A percentile compares a stretch with the other conserved stretches of the same genome.
phyloP scores from a whole-genome alignment of 2,797 vertebrate species.

The Enteromius argenteus region DNA sequence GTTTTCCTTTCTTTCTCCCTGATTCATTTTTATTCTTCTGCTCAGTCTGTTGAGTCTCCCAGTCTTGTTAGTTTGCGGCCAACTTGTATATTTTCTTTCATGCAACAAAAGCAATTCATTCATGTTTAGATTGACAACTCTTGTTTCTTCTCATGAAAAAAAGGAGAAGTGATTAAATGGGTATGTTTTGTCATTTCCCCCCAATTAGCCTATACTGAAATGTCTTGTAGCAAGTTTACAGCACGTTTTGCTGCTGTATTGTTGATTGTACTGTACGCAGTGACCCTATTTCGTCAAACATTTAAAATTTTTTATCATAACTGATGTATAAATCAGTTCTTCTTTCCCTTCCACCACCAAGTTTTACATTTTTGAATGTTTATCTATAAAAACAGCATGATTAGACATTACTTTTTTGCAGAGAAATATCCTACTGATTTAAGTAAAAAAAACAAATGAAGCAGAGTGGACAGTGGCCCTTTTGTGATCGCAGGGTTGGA shows the following conservation, averaged over 20 bases:
- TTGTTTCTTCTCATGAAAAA: constrained; percentile 20
- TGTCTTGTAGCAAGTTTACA: neutral
- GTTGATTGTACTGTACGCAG: neutral
- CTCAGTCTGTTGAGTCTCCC: neutral
- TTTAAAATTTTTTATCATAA: neutral
- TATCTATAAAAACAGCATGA: constrained; percentile 21
- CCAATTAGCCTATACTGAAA: neutral
- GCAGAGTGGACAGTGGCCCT: constrained; percentile 14
- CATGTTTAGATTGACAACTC: constrained; percentile 40
- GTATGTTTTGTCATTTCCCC: neutral
- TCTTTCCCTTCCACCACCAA: neutral
- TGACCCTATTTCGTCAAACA: neutral
- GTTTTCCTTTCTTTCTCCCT: constrained; percentile 30
- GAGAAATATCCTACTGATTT: constrained; percentile 29
- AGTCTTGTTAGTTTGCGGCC: constrained; percentile 21
- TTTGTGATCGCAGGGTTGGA: constrained; percentile 28
- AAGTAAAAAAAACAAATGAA: constrained; percentile 24
- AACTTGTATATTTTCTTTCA: constrained; percentile 16
- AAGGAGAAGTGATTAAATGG: neutral
- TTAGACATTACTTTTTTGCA: constrained; percentile 8
- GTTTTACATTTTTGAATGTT: constrained; percentile 10
- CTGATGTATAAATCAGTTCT: neutral
- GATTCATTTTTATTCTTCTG: constrained; percentile 17
- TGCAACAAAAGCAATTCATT: constrained; percentile 32
- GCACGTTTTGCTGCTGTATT: neutral